phyloP scores from a whole-genome alignment of 1,140 invertebrate species.

The Elymnias hypermnestra region DNA sequence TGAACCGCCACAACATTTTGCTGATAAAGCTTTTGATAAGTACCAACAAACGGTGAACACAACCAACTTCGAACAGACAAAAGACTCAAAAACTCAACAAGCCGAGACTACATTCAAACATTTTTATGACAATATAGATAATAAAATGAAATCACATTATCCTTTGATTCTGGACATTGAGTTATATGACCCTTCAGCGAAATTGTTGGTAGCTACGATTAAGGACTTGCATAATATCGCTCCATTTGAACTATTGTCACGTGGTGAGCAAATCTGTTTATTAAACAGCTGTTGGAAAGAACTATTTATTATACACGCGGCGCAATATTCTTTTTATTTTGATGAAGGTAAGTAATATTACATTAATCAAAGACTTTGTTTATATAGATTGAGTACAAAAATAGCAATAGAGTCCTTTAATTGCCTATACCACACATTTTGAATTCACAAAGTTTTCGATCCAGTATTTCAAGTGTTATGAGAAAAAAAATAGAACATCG shows the following conservation, averaged over 20 bases:
- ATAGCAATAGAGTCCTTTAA: too few relatives aligned
- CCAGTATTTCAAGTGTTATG: too few relatives aligned
- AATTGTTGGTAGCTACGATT: slow-evolving; percentile 85
- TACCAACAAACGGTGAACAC: not conserved
- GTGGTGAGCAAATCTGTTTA: slow-evolving; percentile 83
- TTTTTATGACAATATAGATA: slow-evolving; percentile 5
- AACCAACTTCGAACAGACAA: not conserved
- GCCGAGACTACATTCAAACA: slow-evolving; percentile 10
- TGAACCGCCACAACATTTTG: not conserved
- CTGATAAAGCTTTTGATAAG: not conserved
- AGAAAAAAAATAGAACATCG: too few relatives aligned
- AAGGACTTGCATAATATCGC: slow-evolving; percentile 87
- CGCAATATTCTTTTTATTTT: slow-evolving; percentile 86
- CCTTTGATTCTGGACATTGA: slow-evolving; percentile 5
- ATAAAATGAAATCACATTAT: slow-evolving; percentile 9
- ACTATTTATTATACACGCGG: slow-evolving; percentile 88
- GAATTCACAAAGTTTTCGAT: too few relatives aligned
- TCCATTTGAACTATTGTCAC: slow-evolving; percentile 84
- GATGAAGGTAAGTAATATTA: slow-evolving; percentile 78
- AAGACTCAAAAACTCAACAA: not conserved
- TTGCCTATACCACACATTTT: too few relatives aligned
- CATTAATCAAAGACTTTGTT: too few relatives aligned
- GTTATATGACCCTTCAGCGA: slow-evolving; percentile 84
- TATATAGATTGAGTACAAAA: too few relatives aligned
- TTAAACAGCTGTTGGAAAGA: slow-evolving; percentile 89